A percentile compares a stretch with the other conserved stretches of the same genome.
Conservation (phyloP, 2,797 vertebrate species). For the Mormyrops attenuatus region DNA sequence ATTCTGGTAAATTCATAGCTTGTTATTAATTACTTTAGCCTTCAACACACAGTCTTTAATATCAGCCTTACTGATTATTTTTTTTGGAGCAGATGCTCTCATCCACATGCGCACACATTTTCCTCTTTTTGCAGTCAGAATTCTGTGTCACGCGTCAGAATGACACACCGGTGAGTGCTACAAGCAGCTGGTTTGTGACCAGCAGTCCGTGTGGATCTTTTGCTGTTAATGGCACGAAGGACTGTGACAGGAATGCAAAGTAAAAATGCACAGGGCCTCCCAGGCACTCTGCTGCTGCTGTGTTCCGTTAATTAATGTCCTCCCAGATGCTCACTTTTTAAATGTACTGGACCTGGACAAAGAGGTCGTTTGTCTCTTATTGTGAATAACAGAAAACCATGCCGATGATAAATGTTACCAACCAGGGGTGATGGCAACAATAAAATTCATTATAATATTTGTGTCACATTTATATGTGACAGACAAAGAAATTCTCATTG, state of each 20-base stretch:
- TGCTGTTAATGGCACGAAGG: conserved; percentile 53
- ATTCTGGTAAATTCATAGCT: background rate
- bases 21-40: background rate
- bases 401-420: background rate
- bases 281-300: conserved; percentile 37
- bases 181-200: conserved; percentile 36
- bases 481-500: background rate
- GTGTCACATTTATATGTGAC: background rate
- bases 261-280: conserved; percentile 41
- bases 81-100: background rate
- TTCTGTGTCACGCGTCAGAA: conserved; percentile 38
- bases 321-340: conserved; percentile 25
- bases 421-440: background rate
- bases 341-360: conserved; percentile 20
- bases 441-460: background rate
- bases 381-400: background rate
- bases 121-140: conserved; percentile 24
- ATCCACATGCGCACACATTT: background rate
- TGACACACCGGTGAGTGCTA: conserved; percentile 36
- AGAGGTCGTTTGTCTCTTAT: conserved; percentile 1
- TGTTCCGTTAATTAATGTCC: conserved; percentile 60
- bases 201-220: conserved; percentile 52
- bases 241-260: conserved; percentile 69
- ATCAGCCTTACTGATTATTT: background rate
- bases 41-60: background rate